Evolutionary conservation across 2,888 invertebrate genomes (phyloP).

Genomic region (Leptothorax acervorum): DNA sequence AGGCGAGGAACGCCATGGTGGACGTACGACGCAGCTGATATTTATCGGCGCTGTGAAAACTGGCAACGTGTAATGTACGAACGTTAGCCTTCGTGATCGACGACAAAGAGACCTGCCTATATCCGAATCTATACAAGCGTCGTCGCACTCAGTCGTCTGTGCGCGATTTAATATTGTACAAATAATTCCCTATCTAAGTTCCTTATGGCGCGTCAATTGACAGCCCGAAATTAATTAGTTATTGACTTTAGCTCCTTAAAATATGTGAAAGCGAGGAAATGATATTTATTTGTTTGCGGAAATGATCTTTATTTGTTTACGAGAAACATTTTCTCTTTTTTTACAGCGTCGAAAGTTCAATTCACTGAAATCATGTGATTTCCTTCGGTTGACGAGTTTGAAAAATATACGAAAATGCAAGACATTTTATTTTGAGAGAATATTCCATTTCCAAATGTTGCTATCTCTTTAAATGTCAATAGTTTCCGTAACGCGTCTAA

Average conservation of each 20-base stretch:
- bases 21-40: constrained; percentile 50
- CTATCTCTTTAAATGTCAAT: neutral
- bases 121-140: neutral
- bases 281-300: neutral
- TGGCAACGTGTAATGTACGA: constrained; percentile 25
- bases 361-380: neutral
- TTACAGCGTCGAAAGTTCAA: neutral
- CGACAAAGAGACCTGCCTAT: constrained; percentile 23
- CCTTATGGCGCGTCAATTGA: neutral
- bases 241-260: neutral
- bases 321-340: neutral
- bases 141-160: neutral
- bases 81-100: constrained; percentile 11
- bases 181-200: neutral
- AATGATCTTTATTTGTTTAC: neutral
- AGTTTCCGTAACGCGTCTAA: no score
- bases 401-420: neutral
- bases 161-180: neutral
- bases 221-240: neutral
- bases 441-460: neutral
- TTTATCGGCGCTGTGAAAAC: constrained; percentile 41
- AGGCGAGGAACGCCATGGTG: constrained; percentile 58
- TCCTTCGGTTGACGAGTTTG: neutral
- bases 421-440: neutral
- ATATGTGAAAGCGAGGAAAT: neutral